Evolutionary conservation across 92 coral and sea anemone genomes (phyloP).

Genomic region (Blastomussa wellsi): DNA sequence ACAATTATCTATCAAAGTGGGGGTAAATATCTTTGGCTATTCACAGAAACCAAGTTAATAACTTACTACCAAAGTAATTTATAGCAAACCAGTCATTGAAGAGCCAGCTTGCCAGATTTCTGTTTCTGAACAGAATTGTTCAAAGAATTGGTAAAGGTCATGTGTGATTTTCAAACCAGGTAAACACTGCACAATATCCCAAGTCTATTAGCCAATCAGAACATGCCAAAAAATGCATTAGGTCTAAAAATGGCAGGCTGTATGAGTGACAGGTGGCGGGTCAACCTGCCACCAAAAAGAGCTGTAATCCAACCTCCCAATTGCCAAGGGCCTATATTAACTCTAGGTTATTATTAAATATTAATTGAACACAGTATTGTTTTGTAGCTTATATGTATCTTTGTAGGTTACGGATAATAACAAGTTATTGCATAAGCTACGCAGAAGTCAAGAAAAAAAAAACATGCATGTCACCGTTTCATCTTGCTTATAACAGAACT

Average conservation of each 20-base stretch:
- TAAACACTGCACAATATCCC: background rate
- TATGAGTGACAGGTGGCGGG: slow-evolving; percentile 44
- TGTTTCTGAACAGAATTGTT: background rate
- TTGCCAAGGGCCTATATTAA: slow-evolving; percentile 53
- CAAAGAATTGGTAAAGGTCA: background rate
- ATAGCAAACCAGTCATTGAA: background rate
- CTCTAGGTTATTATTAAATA: slow-evolving; percentile 48
- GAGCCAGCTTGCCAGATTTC: background rate
- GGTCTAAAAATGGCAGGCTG: slow-evolving; percentile 41
- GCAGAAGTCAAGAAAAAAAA: slow-evolving; percentile 24
- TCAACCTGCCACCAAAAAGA: slow-evolving; percentile 50
- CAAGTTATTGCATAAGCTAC: slow-evolving; percentile 27
- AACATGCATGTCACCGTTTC: background rate
- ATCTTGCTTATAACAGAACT: background rate
- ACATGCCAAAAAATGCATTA: slow-evolving; percentile 20
- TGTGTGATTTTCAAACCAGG: background rate
- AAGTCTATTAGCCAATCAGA: background rate
- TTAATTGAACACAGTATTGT: slow-evolving; percentile 56
- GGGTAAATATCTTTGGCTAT: slow-evolving; percentile 26
- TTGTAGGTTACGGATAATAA: slow-evolving; percentile 32
- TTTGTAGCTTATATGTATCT: slow-evolving; percentile 53
- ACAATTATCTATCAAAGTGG: slow-evolving; percentile 19
- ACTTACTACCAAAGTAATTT: background rate
- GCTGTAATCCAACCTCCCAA: slow-evolving; percentile 34
- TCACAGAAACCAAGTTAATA: background rate